These are phyloP conservation scores for Molanna angustata DNA, from an alignment of 2,888 invertebrate species.

Conservation along the genomic window DNA sequence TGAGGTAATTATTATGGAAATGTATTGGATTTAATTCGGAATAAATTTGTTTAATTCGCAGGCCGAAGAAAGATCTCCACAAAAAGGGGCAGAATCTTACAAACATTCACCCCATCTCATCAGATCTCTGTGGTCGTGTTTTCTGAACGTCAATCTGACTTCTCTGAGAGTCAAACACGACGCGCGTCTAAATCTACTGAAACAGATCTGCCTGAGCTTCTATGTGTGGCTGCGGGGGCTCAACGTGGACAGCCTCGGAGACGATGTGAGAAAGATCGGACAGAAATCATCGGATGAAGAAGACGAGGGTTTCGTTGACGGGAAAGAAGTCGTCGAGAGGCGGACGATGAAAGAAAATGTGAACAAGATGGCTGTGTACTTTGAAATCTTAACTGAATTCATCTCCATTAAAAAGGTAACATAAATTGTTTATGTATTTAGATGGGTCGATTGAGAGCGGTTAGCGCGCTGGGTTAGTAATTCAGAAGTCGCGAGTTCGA, in stretches of 20 bases:
- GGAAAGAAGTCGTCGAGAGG: not conserved
- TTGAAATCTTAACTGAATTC: conserved; percentile 47
- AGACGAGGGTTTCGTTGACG: conserved; percentile 10
- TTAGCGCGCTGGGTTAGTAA: too few species aligned
- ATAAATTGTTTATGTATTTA: too few species aligned
- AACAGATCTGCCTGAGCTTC: conserved; percentile 23
- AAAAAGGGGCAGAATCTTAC: too few species aligned
- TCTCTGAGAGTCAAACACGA: conserved; percentile 20
- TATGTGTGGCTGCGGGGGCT: conserved; percentile 19
- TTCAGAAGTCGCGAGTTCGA: too few species aligned
- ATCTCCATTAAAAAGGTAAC: conserved; percentile 51
- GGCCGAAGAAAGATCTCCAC: too few species aligned
- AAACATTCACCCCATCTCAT: conserved; percentile 14
- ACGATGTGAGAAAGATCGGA: too few species aligned
- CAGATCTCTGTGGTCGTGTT: conserved; percentile 23
- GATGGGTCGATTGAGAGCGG: too few species aligned
- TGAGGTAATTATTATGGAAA: too few species aligned
- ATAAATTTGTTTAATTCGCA: too few species aligned
- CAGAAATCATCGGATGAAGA: conserved; percentile 5
- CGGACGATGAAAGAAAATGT: conserved; percentile 37
- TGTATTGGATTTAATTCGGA: too few species aligned
- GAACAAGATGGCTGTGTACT: conserved; percentile 41
- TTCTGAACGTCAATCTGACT: conserved; percentile 23
- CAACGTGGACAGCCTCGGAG: not conserved
- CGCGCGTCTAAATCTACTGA: conserved; percentile 20